Conservation (phyloP, 2,888 invertebrate genomes). For the Octonoba sinensis region DNA sequence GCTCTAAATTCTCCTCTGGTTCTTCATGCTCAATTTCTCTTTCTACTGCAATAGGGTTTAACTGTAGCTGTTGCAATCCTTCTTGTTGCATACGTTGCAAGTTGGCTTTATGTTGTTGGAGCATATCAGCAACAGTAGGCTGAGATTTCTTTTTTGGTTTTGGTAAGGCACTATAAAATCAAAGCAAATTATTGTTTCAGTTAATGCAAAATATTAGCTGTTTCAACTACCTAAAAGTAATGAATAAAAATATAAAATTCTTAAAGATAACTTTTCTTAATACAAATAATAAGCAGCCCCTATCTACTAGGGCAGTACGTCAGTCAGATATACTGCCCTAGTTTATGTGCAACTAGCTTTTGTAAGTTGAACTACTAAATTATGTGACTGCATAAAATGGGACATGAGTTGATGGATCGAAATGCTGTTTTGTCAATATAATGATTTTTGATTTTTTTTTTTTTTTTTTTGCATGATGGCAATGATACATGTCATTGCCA, state of each 20-base stretch:
- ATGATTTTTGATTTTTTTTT: too few relatives aligned
- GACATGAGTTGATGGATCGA: too few relatives aligned
- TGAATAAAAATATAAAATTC: neutral
- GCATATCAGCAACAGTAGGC: slow-evolving; percentile 69
- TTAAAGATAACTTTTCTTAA: neutral
- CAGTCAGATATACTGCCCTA: neutral
- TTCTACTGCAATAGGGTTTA: slow-evolving; percentile 56
- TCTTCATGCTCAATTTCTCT: slow-evolving; percentile 48
- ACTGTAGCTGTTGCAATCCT: slow-evolving; percentile 39
- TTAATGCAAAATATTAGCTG: neutral
- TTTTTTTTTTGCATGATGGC: too few relatives aligned
- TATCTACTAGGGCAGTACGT: neutral
- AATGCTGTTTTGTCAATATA: too few relatives aligned
- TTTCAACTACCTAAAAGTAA: neutral
- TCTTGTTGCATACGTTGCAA: slow-evolving; percentile 59
- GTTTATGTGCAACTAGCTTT: too few relatives aligned
- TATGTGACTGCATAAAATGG: too few relatives aligned
- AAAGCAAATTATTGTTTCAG: too few relatives aligned
- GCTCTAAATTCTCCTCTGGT: slow-evolving; percentile 22
- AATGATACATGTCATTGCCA: too few relatives aligned
- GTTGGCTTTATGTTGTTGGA: slow-evolving; percentile 68
- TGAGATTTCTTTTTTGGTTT: slow-evolving; percentile 68
- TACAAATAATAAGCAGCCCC: neutral
- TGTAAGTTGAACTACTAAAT: too few relatives aligned
- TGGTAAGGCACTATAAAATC: slow-evolving; percentile 65